Base-by-base conservation (phyloP, 2,888 invertebrate species). In the Taphrorychus bicolor region DNA sequence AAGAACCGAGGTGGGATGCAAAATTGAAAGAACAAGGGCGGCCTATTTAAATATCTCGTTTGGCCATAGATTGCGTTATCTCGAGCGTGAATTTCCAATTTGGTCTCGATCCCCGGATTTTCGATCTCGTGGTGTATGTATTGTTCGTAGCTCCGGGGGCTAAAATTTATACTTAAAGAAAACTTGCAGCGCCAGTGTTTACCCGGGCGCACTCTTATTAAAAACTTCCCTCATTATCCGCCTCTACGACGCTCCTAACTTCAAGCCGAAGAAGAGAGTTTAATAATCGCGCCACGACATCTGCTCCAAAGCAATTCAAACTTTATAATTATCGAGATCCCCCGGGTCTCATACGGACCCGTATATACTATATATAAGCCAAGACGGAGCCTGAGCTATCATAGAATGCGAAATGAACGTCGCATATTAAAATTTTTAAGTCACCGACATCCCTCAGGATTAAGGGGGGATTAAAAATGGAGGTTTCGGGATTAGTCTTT, bases 261-360 rank as follows among this genome's bases (percentile, higher is more conserved):
- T n/a, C 17, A 16, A 64, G 59, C 58, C 9, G 18, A n/a, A 51
- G 51, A 51, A 51, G 32, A 42, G 41, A 40, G 18, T 67, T 67
- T 67, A 67, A 67, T 67, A 67, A 67, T 67, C 67, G 58, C 23
- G 52, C 67, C 59, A 24, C 59, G 62, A 62, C 67, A 58, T 62
- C 67, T 67, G 67, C 62, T 54, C 59, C 62, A 16, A 22, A 53
- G 65, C 69, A 69, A 69, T 69, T 69, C 69, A 69, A 69, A 69
- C 69, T 69, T 69, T 69, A 65, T 69, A 69, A 69, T 69, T 69
- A 69, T 65, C 45, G 45, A 17, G 45, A 65, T 69, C 69, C 69
- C 69, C 61, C 32, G 41, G 58, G 69, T 24, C 61, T 58, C 65
- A 58, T 69, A 65, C 59, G 61, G 32, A 65, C 60, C 69, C 52